Conservation (phyloP, 53 echinoderm and acorn worm genomes). For the Astropecten irregularis region DNA sequence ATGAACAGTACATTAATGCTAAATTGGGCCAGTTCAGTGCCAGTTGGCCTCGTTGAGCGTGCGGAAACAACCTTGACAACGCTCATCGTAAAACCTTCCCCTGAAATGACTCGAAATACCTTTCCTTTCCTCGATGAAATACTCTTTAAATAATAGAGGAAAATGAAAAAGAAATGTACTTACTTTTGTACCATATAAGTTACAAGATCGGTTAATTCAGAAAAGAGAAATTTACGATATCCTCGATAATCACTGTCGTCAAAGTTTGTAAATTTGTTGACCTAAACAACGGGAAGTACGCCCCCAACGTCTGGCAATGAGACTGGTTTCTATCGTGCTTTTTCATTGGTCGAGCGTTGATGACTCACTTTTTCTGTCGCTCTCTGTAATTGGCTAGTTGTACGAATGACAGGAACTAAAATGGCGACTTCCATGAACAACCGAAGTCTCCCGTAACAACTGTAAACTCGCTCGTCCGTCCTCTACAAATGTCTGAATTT, state of each 20-base stretch:
- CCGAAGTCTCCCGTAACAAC: no score
- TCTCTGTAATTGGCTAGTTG: background rate
- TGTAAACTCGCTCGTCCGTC: no score
- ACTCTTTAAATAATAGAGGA: background rate
- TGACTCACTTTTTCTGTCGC: background rate
- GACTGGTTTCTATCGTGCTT: background rate
- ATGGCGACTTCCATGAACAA: slow-evolving; percentile 1
- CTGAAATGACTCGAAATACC: background rate
- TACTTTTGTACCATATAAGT: background rate
- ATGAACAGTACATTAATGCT: no score
- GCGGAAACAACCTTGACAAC: background rate
- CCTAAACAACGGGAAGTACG: slow-evolving; percentile 46
- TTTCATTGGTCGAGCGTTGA: background rate
- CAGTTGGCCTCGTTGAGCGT: no score
- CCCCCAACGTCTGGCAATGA: slow-evolving; percentile 3
- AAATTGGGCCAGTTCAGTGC: no score
- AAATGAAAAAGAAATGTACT: background rate
- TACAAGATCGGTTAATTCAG: background rate
- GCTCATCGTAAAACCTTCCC: background rate
- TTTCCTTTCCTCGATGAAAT: background rate
- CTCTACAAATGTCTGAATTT: no score
- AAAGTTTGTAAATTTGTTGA: slow-evolving; percentile 28
- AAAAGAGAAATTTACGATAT: background rate
- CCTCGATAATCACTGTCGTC: background rate
- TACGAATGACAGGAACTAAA: background rate